Percentiles rank a stretch among this genome's conserved stretches.
Evolutionary conservation across 2,888 invertebrate genomes (phyloP).

Genomic region (Empis livida): DNA sequence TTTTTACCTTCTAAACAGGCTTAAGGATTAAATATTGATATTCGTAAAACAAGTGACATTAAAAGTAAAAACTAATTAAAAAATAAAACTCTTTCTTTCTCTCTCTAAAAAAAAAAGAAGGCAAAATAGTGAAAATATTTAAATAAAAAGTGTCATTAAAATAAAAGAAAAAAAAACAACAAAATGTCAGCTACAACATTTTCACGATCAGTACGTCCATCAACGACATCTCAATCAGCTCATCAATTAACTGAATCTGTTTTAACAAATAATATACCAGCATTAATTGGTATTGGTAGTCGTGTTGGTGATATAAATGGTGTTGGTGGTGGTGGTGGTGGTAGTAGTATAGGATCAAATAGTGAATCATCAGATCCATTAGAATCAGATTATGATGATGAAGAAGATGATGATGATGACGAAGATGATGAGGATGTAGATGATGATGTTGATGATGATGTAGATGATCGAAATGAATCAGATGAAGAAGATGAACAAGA

Average conservation of each 20-base stretch:
- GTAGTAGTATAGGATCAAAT: slow-evolving; percentile 20
- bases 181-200: slow-evolving; percentile 32
- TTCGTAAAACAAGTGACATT: too few species aligned
- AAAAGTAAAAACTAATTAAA: too few species aligned
- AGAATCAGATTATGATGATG: slow-evolving; percentile 26
- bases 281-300: neutral
- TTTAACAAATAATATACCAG: neutral
- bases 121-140: too few species aligned
- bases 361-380: slow-evolving; percentile 34
- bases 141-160: too few species aligned
- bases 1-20: too few species aligned
- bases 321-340: slow-evolving; percentile 12
- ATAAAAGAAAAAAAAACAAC: too few species aligned
- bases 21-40: too few species aligned
- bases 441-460: slow-evolving; percentile 24
- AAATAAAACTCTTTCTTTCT: too few species aligned
- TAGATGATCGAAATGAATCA: slow-evolving; percentile 27
- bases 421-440: slow-evolving; percentile 22
- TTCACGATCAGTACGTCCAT: slow-evolving; percentile 19
- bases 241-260: neutral
- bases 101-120: too few species aligned
- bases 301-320: slow-evolving; percentile 7
- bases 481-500: slow-evolving; percentile 12
- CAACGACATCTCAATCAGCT: neutral
- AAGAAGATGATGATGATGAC: slow-evolving; percentile 18